These are phyloP conservation scores for Echinarachnius parma DNA, from an alignment of 53 echinoderm and acorn worm species.

Conservation along the genomic window DNA sequence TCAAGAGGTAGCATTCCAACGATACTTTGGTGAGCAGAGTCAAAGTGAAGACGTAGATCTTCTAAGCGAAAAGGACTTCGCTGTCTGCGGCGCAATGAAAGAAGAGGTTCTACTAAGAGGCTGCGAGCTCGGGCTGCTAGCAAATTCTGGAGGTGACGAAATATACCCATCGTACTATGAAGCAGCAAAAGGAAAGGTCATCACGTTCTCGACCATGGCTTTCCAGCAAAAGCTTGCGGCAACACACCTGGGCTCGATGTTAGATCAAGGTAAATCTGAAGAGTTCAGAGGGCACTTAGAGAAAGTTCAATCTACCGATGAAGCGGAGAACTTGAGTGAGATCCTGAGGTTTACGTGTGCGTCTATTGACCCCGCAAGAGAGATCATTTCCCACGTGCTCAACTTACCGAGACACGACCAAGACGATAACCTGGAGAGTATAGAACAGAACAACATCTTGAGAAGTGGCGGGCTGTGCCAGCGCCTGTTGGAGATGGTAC, in stretches of 20 bases:
- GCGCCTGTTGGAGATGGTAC: not conserved
- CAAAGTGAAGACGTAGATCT: not conserved
- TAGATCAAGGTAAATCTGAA: not conserved
- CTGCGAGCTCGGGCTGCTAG: not conserved
- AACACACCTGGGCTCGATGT: not conserved
- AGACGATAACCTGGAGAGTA: not conserved
- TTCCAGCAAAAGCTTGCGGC: constrained; percentile 12
- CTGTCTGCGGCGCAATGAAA: not conserved
- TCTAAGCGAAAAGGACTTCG: constrained; percentile 5
- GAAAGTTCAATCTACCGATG: not conserved
- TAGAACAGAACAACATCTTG: not conserved
- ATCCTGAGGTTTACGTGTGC: not conserved
- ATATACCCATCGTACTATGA: not conserved
- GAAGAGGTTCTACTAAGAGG: not conserved
- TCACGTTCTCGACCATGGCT: not conserved
- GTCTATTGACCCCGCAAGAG: not conserved
- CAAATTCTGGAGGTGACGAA: not conserved
- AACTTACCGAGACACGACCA: not conserved
- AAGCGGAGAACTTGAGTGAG: not conserved
- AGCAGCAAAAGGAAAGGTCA: constrained; percentile 4
- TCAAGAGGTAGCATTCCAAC: not conserved
- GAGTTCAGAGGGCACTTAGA: not conserved
- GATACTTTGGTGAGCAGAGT: not conserved
- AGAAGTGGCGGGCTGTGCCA: not conserved
- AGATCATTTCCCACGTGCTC: not conserved